Conservation (phyloP, 2,797 vertebrate species). For the Kryptopterus vitreolus region DNA sequence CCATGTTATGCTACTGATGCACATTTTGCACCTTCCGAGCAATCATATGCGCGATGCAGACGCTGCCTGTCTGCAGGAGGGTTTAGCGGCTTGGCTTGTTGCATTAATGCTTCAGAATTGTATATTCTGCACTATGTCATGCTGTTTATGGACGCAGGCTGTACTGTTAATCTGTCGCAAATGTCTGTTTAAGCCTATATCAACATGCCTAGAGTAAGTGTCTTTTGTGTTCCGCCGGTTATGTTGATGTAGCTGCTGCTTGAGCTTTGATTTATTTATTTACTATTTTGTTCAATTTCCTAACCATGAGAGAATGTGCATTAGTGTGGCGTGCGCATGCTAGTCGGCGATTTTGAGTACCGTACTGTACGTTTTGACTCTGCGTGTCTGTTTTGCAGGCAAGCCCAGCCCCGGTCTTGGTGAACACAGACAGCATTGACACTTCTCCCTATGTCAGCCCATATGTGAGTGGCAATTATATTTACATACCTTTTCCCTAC, state of each 20-base stretch:
- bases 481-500: neutral
- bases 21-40: slow-evolving; percentile 34
- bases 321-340: slow-evolving; percentile 28
- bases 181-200: slow-evolving; percentile 73
- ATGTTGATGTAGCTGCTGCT: slow-evolving; percentile 27
- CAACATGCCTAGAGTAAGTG: slow-evolving; percentile 78
- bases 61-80: slow-evolving; percentile 39
- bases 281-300: neutral
- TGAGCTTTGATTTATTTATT: neutral
- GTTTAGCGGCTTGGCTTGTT: slow-evolving; percentile 46
- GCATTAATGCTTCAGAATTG: slow-evolving; percentile 48
- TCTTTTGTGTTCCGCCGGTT: slow-evolving; percentile 15
- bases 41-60: slow-evolving; percentile 30
- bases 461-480: slow-evolving; percentile 35
- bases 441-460: slow-evolving; percentile 90
- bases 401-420: slow-evolving; percentile 93
- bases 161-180: slow-evolving; percentile 69
- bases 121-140: slow-evolving; percentile 67
- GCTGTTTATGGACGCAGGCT: slow-evolving; percentile 65
- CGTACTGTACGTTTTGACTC: slow-evolving; percentile 38
- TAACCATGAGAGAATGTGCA: slow-evolving; percentile 8
- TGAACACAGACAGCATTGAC: slow-evolving; percentile 91
- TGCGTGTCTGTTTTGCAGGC: slow-evolving; percentile 75
- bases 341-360: neutral
- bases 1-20: slow-evolving; percentile 40